Percentiles rank a stretch among this genome's conserved stretches.
These are phyloP conservation scores for Conger conger DNA, from an alignment of 2,113 vertebrate species.

Conservation along the genomic window DNA sequence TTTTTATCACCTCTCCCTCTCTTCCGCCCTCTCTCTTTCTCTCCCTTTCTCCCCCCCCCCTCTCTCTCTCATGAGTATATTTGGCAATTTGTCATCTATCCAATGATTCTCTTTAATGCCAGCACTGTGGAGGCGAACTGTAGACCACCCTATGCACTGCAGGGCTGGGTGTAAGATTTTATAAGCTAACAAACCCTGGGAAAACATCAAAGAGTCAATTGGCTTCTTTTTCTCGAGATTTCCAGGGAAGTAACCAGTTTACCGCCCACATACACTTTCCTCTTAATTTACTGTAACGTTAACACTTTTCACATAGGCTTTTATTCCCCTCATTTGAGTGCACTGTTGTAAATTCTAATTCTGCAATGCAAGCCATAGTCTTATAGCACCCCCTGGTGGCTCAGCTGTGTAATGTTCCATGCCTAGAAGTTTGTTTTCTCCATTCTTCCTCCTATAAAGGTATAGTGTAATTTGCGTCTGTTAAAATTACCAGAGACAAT, in stretches of 20 bases:
- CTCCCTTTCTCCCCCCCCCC: too few species aligned
- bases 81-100: background rate
- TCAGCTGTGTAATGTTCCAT: background rate
- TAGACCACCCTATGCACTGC: background rate
- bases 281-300: background rate
- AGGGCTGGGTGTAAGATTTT: background rate
- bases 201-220: background rate
- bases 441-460: too few species aligned
- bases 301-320: background rate
- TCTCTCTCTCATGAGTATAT: background rate
- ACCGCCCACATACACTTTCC: background rate
- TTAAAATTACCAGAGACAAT: too few species aligned
- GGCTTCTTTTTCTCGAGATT: background rate
- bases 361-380: background rate
- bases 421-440: too few species aligned
- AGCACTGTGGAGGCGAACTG: background rate
- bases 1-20: background rate
- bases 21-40: background rate
- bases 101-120: background rate
- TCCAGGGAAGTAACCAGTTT: background rate
- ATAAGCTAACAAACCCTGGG: background rate
- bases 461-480: too few species aligned
- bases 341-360: background rate
- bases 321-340: background rate
- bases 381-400: slow-evolving; percentile 24